phyloP scores from a whole-genome alignment of 2,888 invertebrate species.

The Piscicola geometra region DNA sequence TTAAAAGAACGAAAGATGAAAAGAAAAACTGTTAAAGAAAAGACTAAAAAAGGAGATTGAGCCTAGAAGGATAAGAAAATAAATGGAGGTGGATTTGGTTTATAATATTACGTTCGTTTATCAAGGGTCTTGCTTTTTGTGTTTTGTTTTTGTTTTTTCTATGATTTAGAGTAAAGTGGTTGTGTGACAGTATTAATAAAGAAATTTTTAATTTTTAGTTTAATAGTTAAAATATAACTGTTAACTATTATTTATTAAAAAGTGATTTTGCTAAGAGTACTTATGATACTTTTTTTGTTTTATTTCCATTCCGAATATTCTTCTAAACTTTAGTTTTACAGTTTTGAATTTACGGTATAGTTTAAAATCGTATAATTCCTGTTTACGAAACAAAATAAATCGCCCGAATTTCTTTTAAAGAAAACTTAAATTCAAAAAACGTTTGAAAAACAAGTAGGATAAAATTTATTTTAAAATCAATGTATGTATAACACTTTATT shows the following conservation, averaged over 20 bases:
- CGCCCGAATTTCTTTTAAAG: not conserved
- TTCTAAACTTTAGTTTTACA: not conserved
- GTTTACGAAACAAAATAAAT: not conserved
- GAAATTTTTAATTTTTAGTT: too few species aligned
- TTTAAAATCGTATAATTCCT: not conserved
- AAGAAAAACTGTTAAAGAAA: not conserved
- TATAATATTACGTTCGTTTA: conserved; percentile 2
- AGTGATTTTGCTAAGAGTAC: not conserved
- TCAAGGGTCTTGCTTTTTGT: conserved; percentile 1
- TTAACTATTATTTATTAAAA: not conserved
- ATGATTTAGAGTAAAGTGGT: not conserved
- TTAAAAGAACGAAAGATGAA: too few species aligned
- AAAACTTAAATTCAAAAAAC: not conserved
- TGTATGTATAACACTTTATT: too few species aligned
- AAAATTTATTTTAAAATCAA: not conserved
- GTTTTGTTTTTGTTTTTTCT: not conserved
- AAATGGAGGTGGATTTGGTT: conserved; percentile 1
- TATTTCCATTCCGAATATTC: not conserved
- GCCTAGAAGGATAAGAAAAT: not conserved
- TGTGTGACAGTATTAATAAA: not conserved
- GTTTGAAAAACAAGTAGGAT: not conserved
- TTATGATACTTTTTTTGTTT: not conserved
- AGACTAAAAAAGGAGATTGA: not conserved
- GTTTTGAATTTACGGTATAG: not conserved
- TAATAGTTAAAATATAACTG: not conserved